Percentiles rank a stretch among this genome's conserved stretches.
Conservation (phyloP, 2,888 invertebrate genomes). For the Nymphalis c-album region DNA sequence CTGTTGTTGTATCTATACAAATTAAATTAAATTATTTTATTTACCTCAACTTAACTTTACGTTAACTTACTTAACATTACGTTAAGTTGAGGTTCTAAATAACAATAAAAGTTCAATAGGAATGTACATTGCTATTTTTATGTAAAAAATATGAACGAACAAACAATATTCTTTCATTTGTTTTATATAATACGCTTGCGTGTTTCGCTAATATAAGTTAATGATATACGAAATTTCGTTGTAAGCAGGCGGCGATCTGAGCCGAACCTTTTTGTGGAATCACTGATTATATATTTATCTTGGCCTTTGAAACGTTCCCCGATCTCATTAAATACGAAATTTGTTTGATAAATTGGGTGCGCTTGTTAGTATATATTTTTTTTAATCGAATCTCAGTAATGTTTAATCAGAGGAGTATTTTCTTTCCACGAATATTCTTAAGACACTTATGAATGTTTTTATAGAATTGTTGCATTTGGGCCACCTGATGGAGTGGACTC, state of each 20-base stretch:
- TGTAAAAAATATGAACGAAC: background rate
- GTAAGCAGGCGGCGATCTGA: conserved; percentile 30
- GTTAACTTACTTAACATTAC: too few species aligned
- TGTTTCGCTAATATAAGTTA: conserved; percentile 45
- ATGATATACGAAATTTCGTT: conserved; percentile 31
- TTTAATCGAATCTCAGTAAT: too few species aligned
- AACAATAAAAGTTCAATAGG: too few species aligned
- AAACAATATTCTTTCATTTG: background rate
- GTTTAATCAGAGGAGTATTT: too few species aligned
- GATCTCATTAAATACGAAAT: conserved; percentile 19
- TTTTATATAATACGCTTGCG: conserved; percentile 39
- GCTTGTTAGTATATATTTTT: background rate
- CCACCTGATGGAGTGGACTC: too few species aligned
- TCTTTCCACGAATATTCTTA: too few species aligned
- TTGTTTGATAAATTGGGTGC: conserved; percentile 21
- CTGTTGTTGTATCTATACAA: too few species aligned
- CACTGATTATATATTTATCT: conserved; percentile 25
- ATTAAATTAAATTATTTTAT: too few species aligned
- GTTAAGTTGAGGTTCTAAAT: too few species aligned
- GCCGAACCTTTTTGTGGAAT: conserved; percentile 33
- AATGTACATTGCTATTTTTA: background rate
- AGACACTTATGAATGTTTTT: background rate
- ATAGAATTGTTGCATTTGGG: too few species aligned
- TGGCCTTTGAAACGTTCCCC: conserved; percentile 21
- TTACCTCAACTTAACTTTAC: too few species aligned